Percentiles rank a stretch among this genome's conserved stretches.
These are phyloP conservation scores for Thomomys bottae DNA, from an alignment of 2,113 vertebrate genomes.

Conservation along the genomic window DNA sequence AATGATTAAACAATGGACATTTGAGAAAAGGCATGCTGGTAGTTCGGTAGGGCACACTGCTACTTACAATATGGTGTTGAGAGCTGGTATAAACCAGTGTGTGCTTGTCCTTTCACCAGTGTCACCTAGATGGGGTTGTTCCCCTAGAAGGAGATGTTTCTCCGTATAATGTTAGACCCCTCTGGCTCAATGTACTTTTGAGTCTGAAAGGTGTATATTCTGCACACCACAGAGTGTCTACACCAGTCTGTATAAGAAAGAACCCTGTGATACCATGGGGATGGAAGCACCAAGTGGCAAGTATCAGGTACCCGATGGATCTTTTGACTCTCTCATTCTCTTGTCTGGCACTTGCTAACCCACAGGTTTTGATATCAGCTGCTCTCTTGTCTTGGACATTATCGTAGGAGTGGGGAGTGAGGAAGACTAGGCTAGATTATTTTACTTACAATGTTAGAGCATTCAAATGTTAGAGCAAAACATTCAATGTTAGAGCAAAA, in stretches of 20 bases:
- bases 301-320: background rate
- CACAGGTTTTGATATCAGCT: background rate
- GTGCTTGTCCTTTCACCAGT: background rate
- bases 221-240: background rate
- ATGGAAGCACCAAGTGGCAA: background rate
- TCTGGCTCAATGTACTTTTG: background rate
- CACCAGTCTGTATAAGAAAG: background rate
- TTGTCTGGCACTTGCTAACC: background rate
- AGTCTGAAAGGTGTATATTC: background rate
- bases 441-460: slow-evolving; percentile 22
- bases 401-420: background rate
- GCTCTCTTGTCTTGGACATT: background rate
- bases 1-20: slow-evolving; percentile 18
- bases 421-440: background rate
- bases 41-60: background rate
- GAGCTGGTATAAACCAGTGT: background rate
- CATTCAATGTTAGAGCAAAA: background rate
- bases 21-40: background rate
- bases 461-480: too few relatives aligned
- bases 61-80: background rate
- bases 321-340: background rate
- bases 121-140: background rate
- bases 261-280: background rate
- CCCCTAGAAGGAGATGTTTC: background rate
- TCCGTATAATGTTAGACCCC: background rate